Evolutionary conservation across 2,797 vertebrate species (phyloP).

Genomic region (Serranus cabrilla): DNA sequence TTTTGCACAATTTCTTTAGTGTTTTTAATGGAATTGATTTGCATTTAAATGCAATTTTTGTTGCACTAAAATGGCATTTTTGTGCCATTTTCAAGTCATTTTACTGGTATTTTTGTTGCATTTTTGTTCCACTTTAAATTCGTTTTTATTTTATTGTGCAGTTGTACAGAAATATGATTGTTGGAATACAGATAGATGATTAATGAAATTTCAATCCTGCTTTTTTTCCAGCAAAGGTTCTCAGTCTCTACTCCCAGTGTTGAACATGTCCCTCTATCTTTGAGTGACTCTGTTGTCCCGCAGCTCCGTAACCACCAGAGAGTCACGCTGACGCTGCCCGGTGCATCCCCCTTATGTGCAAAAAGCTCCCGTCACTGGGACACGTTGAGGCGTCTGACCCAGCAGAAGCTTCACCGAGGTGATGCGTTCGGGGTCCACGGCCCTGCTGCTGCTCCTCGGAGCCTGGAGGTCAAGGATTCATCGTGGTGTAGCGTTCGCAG

Average conservation of each 20-base stretch:
- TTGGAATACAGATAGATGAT: background rate
- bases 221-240: background rate
- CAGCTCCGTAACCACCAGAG: slow-evolving; percentile 42
- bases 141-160: background rate
- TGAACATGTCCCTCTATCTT: slow-evolving; percentile 16
- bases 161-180: too few relatives aligned
- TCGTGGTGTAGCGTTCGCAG: slow-evolving; percentile 9
- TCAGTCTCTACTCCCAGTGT: background rate
- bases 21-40: too few relatives aligned
- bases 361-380: slow-evolving; percentile 68
- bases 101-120: too few relatives aligned
- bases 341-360: slow-evolving; percentile 46
- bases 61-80: too few relatives aligned
- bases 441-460: background rate
- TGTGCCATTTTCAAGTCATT: too few relatives aligned
- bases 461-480: background rate
- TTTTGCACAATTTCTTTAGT: too few relatives aligned
- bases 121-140: too few relatives aligned
- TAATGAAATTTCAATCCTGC: background rate
- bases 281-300: slow-evolving; percentile 63
- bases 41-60: too few relatives aligned
- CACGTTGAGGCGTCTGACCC: slow-evolving; percentile 59
- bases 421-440: slow-evolving; percentile 7
- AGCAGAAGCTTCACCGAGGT: slow-evolving; percentile 46
- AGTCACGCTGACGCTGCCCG: slow-evolving; percentile 6